A percentile compares a stretch with the other conserved stretches of the same genome.
phyloP scores from a whole-genome alignment of 2,113 vertebrate genomes.

The Tragelaphus scriptus region DNA sequence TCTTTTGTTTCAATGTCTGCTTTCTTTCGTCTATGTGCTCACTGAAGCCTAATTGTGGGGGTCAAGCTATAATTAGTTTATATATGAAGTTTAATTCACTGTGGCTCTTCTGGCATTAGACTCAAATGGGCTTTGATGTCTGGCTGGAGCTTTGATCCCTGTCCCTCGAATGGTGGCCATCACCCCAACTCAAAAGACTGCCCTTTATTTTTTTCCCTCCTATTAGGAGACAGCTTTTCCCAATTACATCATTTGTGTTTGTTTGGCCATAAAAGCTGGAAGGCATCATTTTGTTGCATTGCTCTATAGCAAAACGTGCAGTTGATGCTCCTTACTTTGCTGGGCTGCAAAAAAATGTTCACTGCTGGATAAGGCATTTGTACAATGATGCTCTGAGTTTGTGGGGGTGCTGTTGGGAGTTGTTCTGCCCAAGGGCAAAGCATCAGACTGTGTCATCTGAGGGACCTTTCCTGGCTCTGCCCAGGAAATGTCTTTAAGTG shows the following conservation, averaged over 20 bases:
- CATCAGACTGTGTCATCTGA: neutral
- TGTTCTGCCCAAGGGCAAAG: neutral
- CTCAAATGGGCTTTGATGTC: constrained; percentile 70
- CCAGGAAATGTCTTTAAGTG: neutral
- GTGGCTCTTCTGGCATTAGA: constrained; percentile 54
- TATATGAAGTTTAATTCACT: constrained; percentile 68
- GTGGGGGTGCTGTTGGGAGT: neutral
- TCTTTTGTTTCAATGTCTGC: constrained; percentile 60
- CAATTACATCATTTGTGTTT: neutral
- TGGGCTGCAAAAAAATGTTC: neutral
- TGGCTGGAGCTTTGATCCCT: constrained; percentile 55
- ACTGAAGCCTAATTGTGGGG: constrained; percentile 64
- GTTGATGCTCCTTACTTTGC: neutral
- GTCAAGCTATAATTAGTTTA: constrained; percentile 72
- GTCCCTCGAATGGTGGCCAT: constrained; percentile 43
- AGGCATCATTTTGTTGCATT: constrained; percentile 53
- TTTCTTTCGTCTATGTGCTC: constrained; percentile 37
- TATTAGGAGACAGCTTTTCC: neutral
- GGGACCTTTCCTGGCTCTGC: neutral
- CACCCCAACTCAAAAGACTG: constrained; percentile 34
- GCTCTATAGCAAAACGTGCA: neutral
- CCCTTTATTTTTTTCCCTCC: neutral
- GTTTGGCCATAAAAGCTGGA: neutral
- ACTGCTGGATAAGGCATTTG: neutral
- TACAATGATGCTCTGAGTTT: neutral